phyloP scores from a whole-genome alignment of 2,888 invertebrate genomes.

The Sarcophaga subvicina region DNA sequence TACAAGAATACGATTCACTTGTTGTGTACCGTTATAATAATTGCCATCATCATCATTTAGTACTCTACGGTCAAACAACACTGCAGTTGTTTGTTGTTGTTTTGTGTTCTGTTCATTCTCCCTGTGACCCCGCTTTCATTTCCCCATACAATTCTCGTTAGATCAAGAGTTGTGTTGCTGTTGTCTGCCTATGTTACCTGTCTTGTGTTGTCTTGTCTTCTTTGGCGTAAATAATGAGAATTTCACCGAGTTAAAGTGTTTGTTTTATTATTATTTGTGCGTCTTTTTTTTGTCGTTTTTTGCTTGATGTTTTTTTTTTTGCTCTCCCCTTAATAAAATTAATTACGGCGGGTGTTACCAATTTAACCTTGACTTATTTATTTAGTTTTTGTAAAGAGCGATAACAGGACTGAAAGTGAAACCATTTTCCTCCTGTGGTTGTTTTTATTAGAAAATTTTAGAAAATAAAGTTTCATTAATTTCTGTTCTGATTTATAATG shows the following conservation, averaged over 20 bases:
- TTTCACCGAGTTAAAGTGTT: no score
- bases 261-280: no score
- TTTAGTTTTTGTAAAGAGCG: slow-evolving; percentile 25
- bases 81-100: not conserved
- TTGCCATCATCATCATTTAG: slow-evolving; percentile 45
- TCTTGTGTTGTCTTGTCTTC: not conserved
- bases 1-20: no score
- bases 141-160: not conserved
- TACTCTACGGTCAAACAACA: slow-evolving; percentile 49
- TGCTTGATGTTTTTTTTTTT: slow-evolving; percentile 18
- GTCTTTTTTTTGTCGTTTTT: not conserved
- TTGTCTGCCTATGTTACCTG: not conserved
- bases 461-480: no score
- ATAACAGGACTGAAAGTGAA: not conserved
- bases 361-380: no score
- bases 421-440: no score
- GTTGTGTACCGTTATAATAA: slow-evolving; percentile 31
- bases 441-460: no score
- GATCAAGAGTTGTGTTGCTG: not conserved
- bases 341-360: slow-evolving; percentile 35
- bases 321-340: slow-evolving; percentile 43
- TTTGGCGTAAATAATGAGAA: no score
- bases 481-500: no score
- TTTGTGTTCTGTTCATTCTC: not conserved
- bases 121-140: not conserved